Percentiles rank a stretch among this genome's conserved stretches.
These are phyloP conservation scores for Magallana nippona DNA, from an alignment of 2,888 invertebrate species.

Conservation along the genomic window DNA sequence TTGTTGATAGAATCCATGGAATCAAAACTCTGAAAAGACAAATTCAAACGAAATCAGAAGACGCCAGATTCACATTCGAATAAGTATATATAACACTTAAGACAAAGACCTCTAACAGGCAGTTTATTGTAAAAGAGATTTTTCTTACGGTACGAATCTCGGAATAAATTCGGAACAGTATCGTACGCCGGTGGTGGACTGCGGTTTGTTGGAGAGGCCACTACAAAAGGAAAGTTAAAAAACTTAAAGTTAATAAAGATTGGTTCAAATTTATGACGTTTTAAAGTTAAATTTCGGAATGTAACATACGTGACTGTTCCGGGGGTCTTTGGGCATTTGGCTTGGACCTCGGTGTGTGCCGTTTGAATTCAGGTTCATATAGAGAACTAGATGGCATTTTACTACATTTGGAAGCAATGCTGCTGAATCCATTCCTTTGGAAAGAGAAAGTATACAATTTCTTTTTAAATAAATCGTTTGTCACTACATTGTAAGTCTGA, in stretches of 20 bases:
- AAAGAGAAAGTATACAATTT: too few relatives aligned
- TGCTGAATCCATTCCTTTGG: slow-evolving; percentile 11
- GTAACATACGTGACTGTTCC: not conserved
- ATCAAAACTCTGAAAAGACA: too few relatives aligned
- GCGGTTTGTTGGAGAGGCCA: not conserved
- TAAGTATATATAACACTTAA: too few relatives aligned
- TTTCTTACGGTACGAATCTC: not conserved
- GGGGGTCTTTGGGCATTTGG: not conserved
- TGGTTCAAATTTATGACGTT: not conserved
- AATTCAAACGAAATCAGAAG: too few relatives aligned
- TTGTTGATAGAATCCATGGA: too few relatives aligned
- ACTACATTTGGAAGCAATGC: slow-evolving; percentile 6
- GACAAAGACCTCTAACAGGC: too few relatives aligned
- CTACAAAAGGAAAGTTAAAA: not conserved
- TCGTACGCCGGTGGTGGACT: slow-evolving; percentile 20
- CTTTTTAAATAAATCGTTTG: too few relatives aligned
- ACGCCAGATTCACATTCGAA: too few relatives aligned
- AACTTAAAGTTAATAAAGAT: too few relatives aligned
- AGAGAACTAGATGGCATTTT: not conserved
- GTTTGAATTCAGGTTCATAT: not conserved
- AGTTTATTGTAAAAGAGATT: too few relatives aligned
- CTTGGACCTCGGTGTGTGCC: not conserved
- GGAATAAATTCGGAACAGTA: not conserved
- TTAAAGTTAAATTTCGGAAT: not conserved
- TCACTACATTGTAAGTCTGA: too few relatives aligned